phyloP scores from a whole-genome alignment of 1,140 invertebrate species.

The Macrocentrus cingulum region DNA sequence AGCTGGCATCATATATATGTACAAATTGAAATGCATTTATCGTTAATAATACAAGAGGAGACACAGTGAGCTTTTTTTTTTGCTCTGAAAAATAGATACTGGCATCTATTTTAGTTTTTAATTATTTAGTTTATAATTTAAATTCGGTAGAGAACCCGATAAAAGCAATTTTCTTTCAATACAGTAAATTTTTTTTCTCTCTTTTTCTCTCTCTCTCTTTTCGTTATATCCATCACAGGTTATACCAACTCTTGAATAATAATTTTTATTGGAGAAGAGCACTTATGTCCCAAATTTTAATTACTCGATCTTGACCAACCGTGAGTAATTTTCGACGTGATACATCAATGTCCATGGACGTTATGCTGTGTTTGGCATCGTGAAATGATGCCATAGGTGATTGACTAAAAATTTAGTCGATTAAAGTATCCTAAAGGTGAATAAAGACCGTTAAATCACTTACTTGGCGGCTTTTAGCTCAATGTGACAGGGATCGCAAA shows the following conservation, averaged over 20 bases:
- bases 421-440: too few relatives aligned
- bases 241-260: not conserved
- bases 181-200: not conserved
- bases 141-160: not conserved
- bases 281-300: constrained; percentile 85
- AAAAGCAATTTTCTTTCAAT: constrained; percentile 16
- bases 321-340: constrained; percentile 82
- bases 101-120: not conserved
- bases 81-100: not conserved
- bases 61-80: not conserved
- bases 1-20: constrained; percentile 18
- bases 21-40: not conserved
- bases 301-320: constrained; percentile 89
- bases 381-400: constrained; percentile 91
- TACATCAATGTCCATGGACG: constrained; percentile 88
- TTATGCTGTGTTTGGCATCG: constrained; percentile 90
- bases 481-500: constrained; percentile 89
- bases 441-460: constrained; percentile 46
- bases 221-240: constrained; percentile 9
- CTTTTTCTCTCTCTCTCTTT: not conserved
- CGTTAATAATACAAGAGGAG: not conserved
- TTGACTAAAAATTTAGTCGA: constrained; percentile 63
- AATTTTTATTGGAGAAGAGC: constrained; percentile 59
- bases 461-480: constrained; percentile 84
- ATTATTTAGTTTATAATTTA: not conserved